Base-by-base conservation (phyloP, 1,140 invertebrate species). In the Magallana ariakensis region DNA sequence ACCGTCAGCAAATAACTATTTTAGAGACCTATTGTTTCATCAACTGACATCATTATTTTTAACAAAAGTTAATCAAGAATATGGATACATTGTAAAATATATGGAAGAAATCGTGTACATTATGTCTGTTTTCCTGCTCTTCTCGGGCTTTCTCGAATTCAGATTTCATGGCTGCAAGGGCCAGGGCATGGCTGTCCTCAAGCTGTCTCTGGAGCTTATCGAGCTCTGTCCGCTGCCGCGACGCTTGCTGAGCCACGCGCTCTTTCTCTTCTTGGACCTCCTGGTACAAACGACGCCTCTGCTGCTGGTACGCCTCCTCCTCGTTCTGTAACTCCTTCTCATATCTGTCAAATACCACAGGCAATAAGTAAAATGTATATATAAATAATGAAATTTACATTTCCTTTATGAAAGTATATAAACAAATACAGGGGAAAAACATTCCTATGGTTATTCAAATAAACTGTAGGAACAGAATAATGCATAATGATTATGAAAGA, bases 181-280 rank as follows among this genome's bases (percentile, higher is more conserved):
- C 92, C 58, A 91, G 91, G 1, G 87, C 80, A 83, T 95, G 94
- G 33, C 89, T 92, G 26, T 95, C 93, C 83, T 95, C 94, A 13
- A 95, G 89, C 89, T 95, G 94, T 57, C 91, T 87, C 86, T 94
- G 93, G 54, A 95, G 88, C 81, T 90, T 93, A 80, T 95, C 94
- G 13, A 95, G 80, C 54, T 95, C 94, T 46, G 89, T 75, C 16
- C 94, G 87, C 87, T 95, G 94, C 15, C 93, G 90, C 8, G 91
- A 89, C 1, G 92, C 92, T 62, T 92, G 91, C 80, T 91, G 85
- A 8, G 94, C 91, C 16, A 95, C 86, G 1, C 94, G 90, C 60
- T 95, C 94, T 80, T 95, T 94, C 91, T 95, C 94, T 62, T 95
- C 94, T 86, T 94, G 93, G 5, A 95, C 91, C 88, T 95, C 94